Base-by-base conservation (phyloP, 2,888 invertebrate genomes). In the Tiliacea citrago region DNA sequence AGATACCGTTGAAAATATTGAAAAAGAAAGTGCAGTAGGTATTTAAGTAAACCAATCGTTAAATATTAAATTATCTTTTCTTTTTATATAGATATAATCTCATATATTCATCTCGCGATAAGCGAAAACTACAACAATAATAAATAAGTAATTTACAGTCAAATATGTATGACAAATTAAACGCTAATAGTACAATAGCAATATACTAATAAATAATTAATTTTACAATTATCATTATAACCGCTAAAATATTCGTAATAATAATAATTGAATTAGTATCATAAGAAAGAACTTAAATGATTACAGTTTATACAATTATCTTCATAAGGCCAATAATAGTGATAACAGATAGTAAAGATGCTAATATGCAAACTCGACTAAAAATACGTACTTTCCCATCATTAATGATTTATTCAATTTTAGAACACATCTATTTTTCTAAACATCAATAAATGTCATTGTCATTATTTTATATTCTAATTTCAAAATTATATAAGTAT, bases 271-370 rank as follows among this genome's bases (percentile, higher is more conserved):
- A 88, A 85, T 88, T 83, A 82, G 83, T 84, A 82, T 88, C 84
- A 86, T 90, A 90, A 88, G 73, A 76, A 66, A 75, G 71, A 75
- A 75, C 81, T 72, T 79, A 83, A 77, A 69, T 55, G 74, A 82
- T 88, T 85, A 84, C 69, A 71, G 79, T 77, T 82, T 80, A 77
- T 79, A 83, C 51, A 82, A 69, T 72, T 75, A 79, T 73, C 78
- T 83, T 86, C 82, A 84, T 91, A 91, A 91, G 91, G 90, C 90
- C 88, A 89, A 90, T 82, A 85, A 90, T 85, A 88, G 81, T 82
- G 71, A 58, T 61, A 76, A 73, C 55, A 63, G 16, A 72, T 72
- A 67, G 51, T 70, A 63, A 72, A 66, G 60, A 57, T n/a, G 68
- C 62, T 72, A 79, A 58, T 51, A 61, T 67, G 42, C 58, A 68